Evolutionary conservation across 92 coral and sea anemone species (phyloP), one percentile per base, ranked within the genome.

Genomic region (Palythoa grandis): DNA sequence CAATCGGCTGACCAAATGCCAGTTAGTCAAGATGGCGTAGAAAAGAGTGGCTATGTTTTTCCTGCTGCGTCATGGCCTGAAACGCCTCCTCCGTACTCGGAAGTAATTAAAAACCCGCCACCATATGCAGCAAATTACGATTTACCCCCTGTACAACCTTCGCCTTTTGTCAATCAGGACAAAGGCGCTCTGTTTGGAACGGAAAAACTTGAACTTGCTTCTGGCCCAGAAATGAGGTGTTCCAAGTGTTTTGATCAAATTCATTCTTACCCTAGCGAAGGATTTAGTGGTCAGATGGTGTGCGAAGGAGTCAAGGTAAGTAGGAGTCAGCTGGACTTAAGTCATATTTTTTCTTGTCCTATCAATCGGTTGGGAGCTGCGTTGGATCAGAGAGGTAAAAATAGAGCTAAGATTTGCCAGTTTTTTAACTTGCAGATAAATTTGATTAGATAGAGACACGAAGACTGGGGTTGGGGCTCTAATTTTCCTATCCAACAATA

Each of bases 201-300:
- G 66, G 61, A 92, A 16, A 88, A 94, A 40, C 78, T 79, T 10
- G 83, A 80, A 13, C 89, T 90, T 43, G 87, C 94, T 0, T 79
- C 75, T 12, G 88, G 89, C 60, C 76, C 82, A 1, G 98, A 97
- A 43, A 93, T 92, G 85, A 84, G 99, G 48, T 97, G 99, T 87
- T 95, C 95, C 35, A 84, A 93, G 2, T 97, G 99, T 83, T 97
- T 97, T 74, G 99, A 97, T 78, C 94, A 90, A 23, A 95, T 97
- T 80, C 85, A 83, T 72, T 90, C 93, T n/a, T 96, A 95, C 85
- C 80, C 91, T 17, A 91, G 88, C 16, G 95, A 97, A 76, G 98
- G 95, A 11, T 88, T 93, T 22, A 91, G 97, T 52, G 99, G 99
- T 2, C 92, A 97, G 74, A 87, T 93, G 91, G 86, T 97, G 35